Conservation (phyloP, 2,888 invertebrate species). For the Noctua janthina region DNA sequence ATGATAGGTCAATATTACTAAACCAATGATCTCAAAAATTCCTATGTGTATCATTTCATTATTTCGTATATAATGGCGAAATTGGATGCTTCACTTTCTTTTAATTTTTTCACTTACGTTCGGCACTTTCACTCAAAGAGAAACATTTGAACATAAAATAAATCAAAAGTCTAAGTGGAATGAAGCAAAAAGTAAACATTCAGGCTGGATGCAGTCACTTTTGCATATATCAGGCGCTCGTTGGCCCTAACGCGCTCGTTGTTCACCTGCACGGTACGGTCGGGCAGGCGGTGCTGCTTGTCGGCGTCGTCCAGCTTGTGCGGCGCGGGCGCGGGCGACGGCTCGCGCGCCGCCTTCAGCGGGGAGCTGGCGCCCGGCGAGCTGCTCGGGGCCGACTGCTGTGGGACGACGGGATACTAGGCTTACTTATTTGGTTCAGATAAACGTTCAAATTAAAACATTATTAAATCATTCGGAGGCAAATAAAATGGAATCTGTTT, state of each 20-base stretch:
- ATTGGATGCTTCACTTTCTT: background rate
- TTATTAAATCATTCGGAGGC: background rate
- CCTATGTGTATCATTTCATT: background rate
- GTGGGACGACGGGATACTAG: background rate
- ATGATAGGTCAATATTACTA: background rate
- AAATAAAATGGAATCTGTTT: too few species aligned
- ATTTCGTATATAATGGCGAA: background rate
- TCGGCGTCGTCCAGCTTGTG: constrained; percentile 66
- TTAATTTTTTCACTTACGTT: background rate
- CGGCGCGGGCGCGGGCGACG: constrained; percentile 46
- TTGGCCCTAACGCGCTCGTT: background rate
- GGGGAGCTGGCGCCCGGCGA: constrained; percentile 73
- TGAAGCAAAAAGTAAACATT: background rate
- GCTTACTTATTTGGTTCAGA: background rate
- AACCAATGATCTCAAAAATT: background rate
- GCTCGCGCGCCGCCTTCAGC: constrained; percentile 66
- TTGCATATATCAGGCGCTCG: background rate
- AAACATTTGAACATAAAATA: background rate
- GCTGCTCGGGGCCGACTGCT: constrained; percentile 85
- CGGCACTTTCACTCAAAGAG: background rate
- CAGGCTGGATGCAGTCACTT: background rate
- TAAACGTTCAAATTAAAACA: too few species aligned
- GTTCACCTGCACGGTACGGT: constrained; percentile 75
- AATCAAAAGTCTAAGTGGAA: background rate
- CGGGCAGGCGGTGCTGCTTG: constrained; percentile 75